Evolutionary conservation across 1,140 invertebrate species (phyloP).

Genomic region (Drosophila teissieri): DNA sequence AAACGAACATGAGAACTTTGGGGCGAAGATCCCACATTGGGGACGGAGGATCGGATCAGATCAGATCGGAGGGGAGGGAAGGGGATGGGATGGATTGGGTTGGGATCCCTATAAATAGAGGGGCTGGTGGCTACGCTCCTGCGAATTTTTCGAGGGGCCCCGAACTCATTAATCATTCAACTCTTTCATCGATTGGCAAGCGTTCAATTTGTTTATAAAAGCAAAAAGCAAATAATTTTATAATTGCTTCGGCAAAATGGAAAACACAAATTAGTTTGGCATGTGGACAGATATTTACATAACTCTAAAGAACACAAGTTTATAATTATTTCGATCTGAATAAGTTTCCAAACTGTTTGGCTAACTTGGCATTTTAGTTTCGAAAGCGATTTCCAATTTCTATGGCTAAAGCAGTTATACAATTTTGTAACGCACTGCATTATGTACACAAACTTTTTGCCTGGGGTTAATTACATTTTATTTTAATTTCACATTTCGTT

Average conservation of each 20-base stretch:
- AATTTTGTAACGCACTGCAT: conserved; percentile 10
- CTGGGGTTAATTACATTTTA: conserved; percentile 31
- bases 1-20: neutral
- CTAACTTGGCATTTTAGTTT: neutral
- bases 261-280: neutral
- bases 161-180: conserved; percentile 45
- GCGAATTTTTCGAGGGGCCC: conserved; percentile 11
- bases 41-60: conserved; percentile 6
- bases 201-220: conserved; percentile 29
- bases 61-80: too few species aligned
- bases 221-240: conserved; percentile 6
- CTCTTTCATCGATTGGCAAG: conserved; percentile 39
- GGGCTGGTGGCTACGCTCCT: conserved; percentile 1
- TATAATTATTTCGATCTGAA: too few species aligned
- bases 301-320: neutral
- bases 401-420: neutral
- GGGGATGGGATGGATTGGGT: too few species aligned
- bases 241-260: conserved; percentile 3
- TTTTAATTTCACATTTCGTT: conserved; percentile 26
- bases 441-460: conserved; percentile 4
- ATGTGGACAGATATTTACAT: neutral
- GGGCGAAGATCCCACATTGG: conserved; percentile 1
- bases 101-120: conserved; percentile 30
- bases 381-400: neutral
- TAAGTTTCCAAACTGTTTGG: too few species aligned